Base-by-base conservation (phyloP, 1,140 invertebrate species). In the Capitella teleta region DNA sequence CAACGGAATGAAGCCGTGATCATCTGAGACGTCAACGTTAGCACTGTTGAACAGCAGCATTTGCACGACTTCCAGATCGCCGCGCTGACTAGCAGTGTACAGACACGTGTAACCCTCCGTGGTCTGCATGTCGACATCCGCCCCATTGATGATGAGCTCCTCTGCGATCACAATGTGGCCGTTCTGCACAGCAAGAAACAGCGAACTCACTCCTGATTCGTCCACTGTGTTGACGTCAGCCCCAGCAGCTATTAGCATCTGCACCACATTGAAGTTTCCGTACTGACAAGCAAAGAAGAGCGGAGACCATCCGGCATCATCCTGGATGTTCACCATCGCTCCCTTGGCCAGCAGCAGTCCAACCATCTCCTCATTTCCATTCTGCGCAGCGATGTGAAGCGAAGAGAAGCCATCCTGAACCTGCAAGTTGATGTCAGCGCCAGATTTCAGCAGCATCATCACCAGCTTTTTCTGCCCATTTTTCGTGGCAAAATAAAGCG, bases 261-360 rank as follows among this genome's bases (percentile, higher is more conserved):
- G 45, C 16, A 55, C 56, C 5, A 51, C 38, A 18, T 52, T 28
- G 5, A 34, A 6, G 28, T 55, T 36, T 6, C 56, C 56, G 28
- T 52, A 51, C 43, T 41, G 50, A 28, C 51, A 53, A n/a, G 54
- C 54, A 30, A 53, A 49, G 41, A 51, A 44, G 2, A 55, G 51
- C n/a, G 54, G 42, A 24, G 54, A 48, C 44, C 50, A 53, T 24
- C 40, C 50, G 21, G 46, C 50, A 19, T 43, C 32, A 30, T 55
- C 52, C 6, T 26, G 14, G 3, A 37, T 18, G 45, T 55, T 38
- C 4, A 55, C 42, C 3, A 36, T 12, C n/a, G 53, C 51, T 14
- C 46, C 26, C 16, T 36, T 21, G 14, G 36, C 19, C 21, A 53
- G 21, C 38, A 55, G 43, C 24, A 46, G 14, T 14, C 47, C 36